A percentile compares a stretch with the other conserved stretches of the same genome.
These are phyloP conservation scores for Danio jaintianensis DNA, from an alignment of 2,797 vertebrate genomes.

Conservation along the genomic window DNA sequence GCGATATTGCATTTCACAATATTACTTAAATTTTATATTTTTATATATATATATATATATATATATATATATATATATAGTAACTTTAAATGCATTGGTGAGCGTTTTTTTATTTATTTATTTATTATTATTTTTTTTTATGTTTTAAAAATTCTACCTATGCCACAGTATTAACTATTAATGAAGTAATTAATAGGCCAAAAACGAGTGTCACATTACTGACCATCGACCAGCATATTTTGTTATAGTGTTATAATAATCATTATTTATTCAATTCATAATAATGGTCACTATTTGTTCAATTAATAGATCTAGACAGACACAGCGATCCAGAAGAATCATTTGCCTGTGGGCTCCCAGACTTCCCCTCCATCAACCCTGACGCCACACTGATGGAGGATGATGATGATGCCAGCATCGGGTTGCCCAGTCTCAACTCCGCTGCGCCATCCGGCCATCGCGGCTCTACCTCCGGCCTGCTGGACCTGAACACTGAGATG, in stretches of 20 bases:
- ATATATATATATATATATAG: too few relatives aligned
- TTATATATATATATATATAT: too few relatives aligned
- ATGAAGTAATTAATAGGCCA: too few relatives aligned
- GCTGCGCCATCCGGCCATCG: constrained; percentile 68
- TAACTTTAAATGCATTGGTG: not conserved
- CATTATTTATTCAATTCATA: too few relatives aligned
- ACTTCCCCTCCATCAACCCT: constrained; percentile 97
- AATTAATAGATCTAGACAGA: constrained; percentile 85
- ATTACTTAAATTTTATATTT: not conserved
- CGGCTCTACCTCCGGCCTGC: constrained; percentile 69
- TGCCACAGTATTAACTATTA: too few relatives aligned
- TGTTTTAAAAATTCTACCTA: too few relatives aligned
- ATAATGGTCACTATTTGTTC: not conserved
- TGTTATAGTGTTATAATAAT: too few relatives aligned
- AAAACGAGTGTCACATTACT: too few relatives aligned
- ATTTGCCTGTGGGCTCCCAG: constrained; percentile 92
- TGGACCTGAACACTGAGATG: constrained; percentile 76
- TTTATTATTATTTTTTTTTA: too few relatives aligned
- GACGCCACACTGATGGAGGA: constrained; percentile 89
- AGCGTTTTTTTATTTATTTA: too few relatives aligned
- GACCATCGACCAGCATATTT: too few relatives aligned
- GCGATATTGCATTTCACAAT: not conserved
- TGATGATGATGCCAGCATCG: constrained; percentile 94
- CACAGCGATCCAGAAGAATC: constrained; percentile 98
- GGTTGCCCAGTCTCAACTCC: constrained; percentile 84